Conservation (phyloP, 2,797 vertebrate species). For the Oryzias dopingdopingensis region DNA sequence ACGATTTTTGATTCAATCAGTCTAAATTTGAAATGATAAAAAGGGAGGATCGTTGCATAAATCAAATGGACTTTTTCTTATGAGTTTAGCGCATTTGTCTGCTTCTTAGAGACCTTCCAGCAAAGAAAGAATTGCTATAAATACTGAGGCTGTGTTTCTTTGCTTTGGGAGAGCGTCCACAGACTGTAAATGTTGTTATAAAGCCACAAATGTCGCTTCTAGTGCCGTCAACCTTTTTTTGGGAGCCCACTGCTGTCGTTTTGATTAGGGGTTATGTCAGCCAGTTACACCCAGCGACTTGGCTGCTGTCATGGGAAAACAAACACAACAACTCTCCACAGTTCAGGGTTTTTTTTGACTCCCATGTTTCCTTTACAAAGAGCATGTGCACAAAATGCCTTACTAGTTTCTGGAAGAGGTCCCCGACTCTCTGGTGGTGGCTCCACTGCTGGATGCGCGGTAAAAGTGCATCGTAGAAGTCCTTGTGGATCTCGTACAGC, state of each 20-base stretch:
- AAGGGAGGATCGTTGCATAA: conserved; percentile 20
- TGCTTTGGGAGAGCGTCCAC: conserved; percentile 3
- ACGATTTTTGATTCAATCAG: conserved; percentile 26
- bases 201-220: conserved; percentile 12
- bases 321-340: conserved; percentile 3
- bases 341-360: background rate
- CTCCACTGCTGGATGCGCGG: conserved; percentile 96
- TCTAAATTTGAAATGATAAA: conserved; percentile 28
- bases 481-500: conserved; percentile 96
- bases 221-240: conserved; percentile 14
- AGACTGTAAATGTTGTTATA: conserved; percentile 6
- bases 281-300: conserved; percentile 10
- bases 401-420: conserved; percentile 98
- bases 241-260: conserved; percentile 26
- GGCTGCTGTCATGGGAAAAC: conserved; percentile 10
- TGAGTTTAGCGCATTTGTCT: conserved; percentile 23
- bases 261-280: conserved; percentile 24
- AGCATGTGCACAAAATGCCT: conserved; percentile 38
- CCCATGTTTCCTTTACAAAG: background rate
- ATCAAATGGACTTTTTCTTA: conserved; percentile 25
- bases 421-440: conserved; percentile 93
- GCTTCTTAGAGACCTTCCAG: conserved; percentile 10
- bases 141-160: conserved; percentile 5
- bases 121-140: conserved; percentile 20
- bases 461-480: conserved; percentile 92